These are phyloP conservation scores for Oreamnos americanus DNA, from an alignment of 2,113 vertebrate species.

Conservation along the genomic window DNA sequence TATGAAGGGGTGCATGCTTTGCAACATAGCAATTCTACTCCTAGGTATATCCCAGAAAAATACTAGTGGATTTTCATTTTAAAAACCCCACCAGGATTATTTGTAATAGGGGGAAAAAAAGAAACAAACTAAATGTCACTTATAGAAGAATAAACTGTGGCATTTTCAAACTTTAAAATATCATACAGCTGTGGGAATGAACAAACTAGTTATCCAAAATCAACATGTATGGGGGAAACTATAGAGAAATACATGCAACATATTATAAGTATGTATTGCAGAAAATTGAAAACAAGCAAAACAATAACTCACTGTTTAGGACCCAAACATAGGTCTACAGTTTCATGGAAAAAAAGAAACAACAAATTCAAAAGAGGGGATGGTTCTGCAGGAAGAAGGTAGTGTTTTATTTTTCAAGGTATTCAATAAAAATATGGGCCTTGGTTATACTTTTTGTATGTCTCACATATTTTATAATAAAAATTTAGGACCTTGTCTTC, in stretches of 20 bases:
- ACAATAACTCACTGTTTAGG: not conserved
- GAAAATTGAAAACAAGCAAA: not conserved
- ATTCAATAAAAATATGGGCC: not conserved
- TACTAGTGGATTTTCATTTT: not conserved
- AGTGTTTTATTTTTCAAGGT: not conserved
- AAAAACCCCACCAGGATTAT: not conserved
- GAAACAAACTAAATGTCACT: not conserved
- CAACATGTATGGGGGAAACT: not conserved
- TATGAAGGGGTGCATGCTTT: not conserved
- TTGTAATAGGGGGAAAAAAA: not conserved
- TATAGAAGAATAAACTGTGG: not conserved
- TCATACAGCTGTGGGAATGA: not conserved
- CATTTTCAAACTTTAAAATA: not conserved
- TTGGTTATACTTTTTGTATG: not conserved
- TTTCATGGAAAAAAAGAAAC: not conserved
- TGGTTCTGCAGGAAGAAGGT: not conserved
- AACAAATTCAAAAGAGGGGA: not conserved
- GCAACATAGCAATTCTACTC: not conserved
- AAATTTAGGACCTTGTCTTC: not conserved
- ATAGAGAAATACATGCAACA: not conserved
- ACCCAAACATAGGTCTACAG: not conserved
- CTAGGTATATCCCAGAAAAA: not conserved
- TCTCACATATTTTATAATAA: slow-evolving; percentile 19
- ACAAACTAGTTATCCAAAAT: not conserved
- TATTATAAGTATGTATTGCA: not conserved